Evolutionary conservation across 2,797 vertebrate genomes (phyloP), one percentile per base, ranked within the genome.

Genomic region (Carapus acus): DNA sequence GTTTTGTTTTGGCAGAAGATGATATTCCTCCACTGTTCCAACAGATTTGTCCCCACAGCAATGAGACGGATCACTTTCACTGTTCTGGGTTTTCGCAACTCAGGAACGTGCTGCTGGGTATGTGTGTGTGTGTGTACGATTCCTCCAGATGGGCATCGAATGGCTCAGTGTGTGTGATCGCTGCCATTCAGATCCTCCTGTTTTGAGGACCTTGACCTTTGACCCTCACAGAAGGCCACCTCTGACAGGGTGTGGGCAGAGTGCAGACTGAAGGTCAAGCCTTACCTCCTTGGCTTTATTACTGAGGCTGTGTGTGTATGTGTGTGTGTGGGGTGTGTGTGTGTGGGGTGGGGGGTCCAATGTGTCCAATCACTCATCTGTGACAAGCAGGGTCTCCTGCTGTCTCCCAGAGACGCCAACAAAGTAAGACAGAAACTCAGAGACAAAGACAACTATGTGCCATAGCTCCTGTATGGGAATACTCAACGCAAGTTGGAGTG

Each of bases 191-290:
- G 62, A 54, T 58, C 40, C 53, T 75, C 66, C 67, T 61, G 63
- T 82, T 87, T 77, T 86, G 73, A 85, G 80, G 67, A 78, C 72
- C 72, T 75, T 80, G 82, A 77, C 78, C 83, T 51, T 42, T 82
- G 78, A 80, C 65, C 77, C 64, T 46, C 63, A 69, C 73, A 82
- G 82, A 87, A 80, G 80, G 70, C 68, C 78, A 76, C 71, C 78
- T 66, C 74, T 83, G 81, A 83, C 82, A 74, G 36, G 33, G 64
- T 49, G 37, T 44, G 44, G 51, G 40, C 24, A 65, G 70, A 43
- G 64, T 67, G 83, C 70, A 72, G 12, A 18, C 29, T 8, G 44
- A n/a, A 71, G 83, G 82, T 82, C 67, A 71, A 46, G 42, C 67
- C 64, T 82, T 76, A 62, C 76, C 77, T 78, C 71, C 41, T 76